These are phyloP conservation scores for Gonocerus acuteangulatus DNA, from an alignment of 2,888 invertebrate genomes.

Conservation along the genomic window DNA sequence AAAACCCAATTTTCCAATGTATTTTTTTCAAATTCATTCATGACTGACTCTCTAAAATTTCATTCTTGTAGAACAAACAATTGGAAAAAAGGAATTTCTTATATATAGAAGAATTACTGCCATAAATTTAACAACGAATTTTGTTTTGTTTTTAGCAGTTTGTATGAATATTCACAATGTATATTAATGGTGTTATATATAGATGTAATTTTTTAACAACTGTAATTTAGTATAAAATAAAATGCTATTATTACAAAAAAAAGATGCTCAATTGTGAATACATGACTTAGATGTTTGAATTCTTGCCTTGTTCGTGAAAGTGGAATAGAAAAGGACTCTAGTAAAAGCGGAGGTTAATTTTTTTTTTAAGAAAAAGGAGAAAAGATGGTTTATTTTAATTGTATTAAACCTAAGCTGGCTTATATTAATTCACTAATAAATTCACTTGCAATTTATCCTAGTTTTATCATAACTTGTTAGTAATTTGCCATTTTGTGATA, in stretches of 20 bases:
- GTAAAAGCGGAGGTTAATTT: neutral
- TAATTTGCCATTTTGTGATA: constrained; percentile 10
- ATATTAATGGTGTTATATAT: neutral
- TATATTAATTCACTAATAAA: constrained; percentile 22
- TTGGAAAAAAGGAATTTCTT: too few species aligned
- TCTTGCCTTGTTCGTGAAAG: constrained; percentile 15
- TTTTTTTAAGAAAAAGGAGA: neutral
- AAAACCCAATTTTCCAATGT: too few species aligned
- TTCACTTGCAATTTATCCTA: neutral
- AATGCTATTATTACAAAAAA: too few species aligned
- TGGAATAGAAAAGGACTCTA: neutral
- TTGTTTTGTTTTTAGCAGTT: constrained; percentile 1
- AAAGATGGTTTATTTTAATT: neutral
- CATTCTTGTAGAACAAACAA: too few species aligned
- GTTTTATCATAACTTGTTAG: neutral
- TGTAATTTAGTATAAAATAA: neutral
- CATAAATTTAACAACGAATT: constrained; percentile 15
- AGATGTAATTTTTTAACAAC: neutral
- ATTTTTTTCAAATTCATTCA: too few species aligned
- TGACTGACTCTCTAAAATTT: too few species aligned
- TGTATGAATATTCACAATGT: neutral
- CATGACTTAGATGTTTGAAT: neutral
- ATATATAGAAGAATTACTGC: neutral
- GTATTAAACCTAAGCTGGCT: constrained; percentile 3
- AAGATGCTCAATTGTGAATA: neutral